phyloP scores from a whole-genome alignment of 2,113 vertebrate species.

The Hippopotamus amphibius region DNA sequence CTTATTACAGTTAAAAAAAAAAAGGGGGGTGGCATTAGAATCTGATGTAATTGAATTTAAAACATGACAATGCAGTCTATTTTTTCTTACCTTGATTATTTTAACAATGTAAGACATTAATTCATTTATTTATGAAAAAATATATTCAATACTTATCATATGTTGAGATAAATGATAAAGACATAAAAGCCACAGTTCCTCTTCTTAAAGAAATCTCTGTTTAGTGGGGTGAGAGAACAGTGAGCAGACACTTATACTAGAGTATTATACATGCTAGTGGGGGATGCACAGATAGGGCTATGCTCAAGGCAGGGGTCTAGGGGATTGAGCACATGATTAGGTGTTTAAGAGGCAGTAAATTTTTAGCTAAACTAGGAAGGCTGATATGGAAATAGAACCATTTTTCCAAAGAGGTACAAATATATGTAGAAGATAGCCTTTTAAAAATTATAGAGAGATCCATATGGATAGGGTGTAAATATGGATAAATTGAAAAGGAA shows the following conservation, averaged over 20 bases:
- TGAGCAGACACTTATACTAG: background rate
- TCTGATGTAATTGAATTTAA: background rate
- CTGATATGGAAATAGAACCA: background rate
- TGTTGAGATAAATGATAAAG: background rate
- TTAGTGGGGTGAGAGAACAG: background rate
- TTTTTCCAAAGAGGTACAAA: background rate
- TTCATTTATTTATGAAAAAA: background rate
- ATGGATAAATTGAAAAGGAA: background rate
- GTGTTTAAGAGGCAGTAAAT: background rate
- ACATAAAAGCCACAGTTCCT: background rate
- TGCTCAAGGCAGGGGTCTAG: background rate
- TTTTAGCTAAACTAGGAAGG: background rate
- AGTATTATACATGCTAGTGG: background rate
- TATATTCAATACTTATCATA: background rate
- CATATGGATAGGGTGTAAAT: background rate
- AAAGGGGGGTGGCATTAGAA: background rate
- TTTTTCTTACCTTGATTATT: background rate
- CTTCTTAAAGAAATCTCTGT: background rate
- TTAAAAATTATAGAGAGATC: background rate
- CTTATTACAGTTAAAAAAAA: background rate
- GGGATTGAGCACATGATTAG: background rate
- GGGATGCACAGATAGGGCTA: background rate
- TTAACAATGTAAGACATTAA: background rate
- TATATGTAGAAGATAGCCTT: background rate
- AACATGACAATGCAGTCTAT: background rate